phyloP scores from a whole-genome alignment of 30 jellyfish, hydroid and myxozoan species.

The Hydractinia echinata region DNA sequence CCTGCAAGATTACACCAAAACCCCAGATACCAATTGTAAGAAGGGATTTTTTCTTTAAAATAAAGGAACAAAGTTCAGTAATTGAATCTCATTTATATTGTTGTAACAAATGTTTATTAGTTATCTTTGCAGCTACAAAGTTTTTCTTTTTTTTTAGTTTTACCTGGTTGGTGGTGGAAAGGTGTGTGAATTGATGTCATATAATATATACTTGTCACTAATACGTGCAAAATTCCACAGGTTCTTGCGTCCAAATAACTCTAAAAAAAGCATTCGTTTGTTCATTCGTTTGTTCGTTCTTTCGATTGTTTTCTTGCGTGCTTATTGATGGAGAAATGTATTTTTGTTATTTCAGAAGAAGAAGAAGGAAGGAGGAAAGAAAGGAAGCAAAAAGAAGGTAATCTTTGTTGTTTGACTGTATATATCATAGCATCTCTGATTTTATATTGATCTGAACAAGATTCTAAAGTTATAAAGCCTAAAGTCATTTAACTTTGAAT shows the following conservation, averaged over 20 bases:
- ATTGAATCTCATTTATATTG: too few species aligned
- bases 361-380: conserved; percentile 70
- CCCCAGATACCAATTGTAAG: too few species aligned
- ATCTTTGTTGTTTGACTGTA: not conserved
- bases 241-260: not conserved
- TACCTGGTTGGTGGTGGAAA: conserved; percentile 74
- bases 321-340: not conserved
- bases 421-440: not conserved
- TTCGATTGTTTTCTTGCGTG: not conserved
- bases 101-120: too few species aligned
- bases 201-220: not conserved
- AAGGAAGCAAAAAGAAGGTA: conserved; percentile 69
- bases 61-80: too few species aligned
- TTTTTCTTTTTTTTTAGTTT: conserved; percentile 23
- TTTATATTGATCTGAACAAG: too few species aligned
- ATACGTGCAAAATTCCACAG: not conserved
- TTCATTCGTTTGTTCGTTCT: too few species aligned
- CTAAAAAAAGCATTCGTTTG: too few species aligned
- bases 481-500: too few species aligned
- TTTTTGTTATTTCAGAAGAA: conserved; percentile 47
- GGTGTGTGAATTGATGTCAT: conserved; percentile 29
- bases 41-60: too few species aligned
- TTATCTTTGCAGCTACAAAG: too few species aligned
- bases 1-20: too few species aligned
- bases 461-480: too few species aligned